Evolutionary conservation across 2,113 vertebrate genomes (phyloP).

Genomic region (Isichthys henryi): DNA sequence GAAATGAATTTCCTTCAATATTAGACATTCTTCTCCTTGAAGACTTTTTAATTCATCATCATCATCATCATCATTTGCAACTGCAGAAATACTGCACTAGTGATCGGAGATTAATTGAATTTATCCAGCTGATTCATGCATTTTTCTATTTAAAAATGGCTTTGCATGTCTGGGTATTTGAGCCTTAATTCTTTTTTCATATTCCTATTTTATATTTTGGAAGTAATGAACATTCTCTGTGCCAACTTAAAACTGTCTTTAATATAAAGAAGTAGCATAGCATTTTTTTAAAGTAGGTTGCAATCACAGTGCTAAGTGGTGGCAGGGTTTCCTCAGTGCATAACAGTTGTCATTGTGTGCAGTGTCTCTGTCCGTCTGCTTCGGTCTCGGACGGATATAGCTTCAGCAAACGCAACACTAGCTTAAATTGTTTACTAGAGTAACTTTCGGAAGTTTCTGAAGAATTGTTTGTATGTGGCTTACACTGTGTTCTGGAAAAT

Average conservation of each 20-base stretch:
- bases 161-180: not conserved
- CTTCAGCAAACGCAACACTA: not conserved
- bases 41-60: not conserved
- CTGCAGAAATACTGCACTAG: constrained; percentile 4
- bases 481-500: constrained; percentile 27
- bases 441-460: not conserved
- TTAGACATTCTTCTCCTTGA: not conserved
- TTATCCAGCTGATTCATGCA: not conserved
- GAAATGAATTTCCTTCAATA: not conserved
- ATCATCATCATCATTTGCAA: not conserved
- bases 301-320: not conserved
- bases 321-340: not conserved
- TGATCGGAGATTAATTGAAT: not conserved
- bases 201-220: not conserved
- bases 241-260: not conserved
- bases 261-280: not conserved
- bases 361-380: not conserved
- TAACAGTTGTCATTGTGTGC: not conserved
- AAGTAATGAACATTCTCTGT: not conserved
- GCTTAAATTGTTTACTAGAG: constrained; percentile 4
- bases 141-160: not conserved
- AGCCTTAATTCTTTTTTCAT: constrained; percentile 1
- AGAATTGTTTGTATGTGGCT: constrained; percentile 26
- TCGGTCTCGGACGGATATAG: not conserved
- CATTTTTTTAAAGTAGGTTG: constrained; percentile 4